phyloP scores from a whole-genome alignment of 1,140 invertebrate genomes.

The Octopus sinensis region DNA sequence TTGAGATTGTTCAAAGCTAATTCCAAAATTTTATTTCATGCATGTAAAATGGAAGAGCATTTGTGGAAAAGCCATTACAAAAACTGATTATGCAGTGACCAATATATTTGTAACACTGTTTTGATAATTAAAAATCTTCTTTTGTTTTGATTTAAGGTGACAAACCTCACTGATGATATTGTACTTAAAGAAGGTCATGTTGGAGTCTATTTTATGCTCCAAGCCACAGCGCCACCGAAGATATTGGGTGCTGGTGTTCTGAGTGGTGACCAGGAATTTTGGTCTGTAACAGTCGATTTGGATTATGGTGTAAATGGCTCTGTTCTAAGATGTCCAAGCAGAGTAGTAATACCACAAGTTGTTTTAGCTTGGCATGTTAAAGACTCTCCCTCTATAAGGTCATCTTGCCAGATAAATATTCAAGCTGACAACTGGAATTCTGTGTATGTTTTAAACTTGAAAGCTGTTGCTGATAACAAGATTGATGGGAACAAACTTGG shows the following conservation, averaged over 20 bases:
- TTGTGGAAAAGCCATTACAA: no score
- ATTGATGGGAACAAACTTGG: conserved; percentile 32
- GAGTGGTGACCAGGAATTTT: conserved; percentile 18
- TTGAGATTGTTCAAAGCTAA: no score
- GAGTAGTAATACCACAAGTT: conserved; percentile 24
- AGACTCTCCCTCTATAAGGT: background rate
- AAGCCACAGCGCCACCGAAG: conserved; percentile 37
- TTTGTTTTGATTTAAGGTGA: conserved; percentile 24
- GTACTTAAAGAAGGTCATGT: conserved; percentile 29
- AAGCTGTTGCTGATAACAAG: conserved; percentile 32
- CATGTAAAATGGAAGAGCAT: no score
- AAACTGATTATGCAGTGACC: no score
- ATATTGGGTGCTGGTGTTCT: conserved; percentile 31
- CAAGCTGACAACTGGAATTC: conserved; percentile 34
- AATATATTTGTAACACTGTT: no score
- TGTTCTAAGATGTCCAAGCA: conserved; percentile 22
- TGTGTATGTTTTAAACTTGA: conserved; percentile 24
- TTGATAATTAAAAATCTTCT: no score
- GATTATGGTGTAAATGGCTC: conserved; percentile 12
- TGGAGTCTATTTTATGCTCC: conserved; percentile 22
- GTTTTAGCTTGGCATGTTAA: conserved; percentile 10
- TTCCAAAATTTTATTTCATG: no score
- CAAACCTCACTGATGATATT: conserved; percentile 19
- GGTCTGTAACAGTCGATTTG: conserved; percentile 8
- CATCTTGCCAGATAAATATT: conserved; percentile 24